Conservation (phyloP, 1,140 invertebrate species). For the Gonioctena quinquepunctata region DNA sequence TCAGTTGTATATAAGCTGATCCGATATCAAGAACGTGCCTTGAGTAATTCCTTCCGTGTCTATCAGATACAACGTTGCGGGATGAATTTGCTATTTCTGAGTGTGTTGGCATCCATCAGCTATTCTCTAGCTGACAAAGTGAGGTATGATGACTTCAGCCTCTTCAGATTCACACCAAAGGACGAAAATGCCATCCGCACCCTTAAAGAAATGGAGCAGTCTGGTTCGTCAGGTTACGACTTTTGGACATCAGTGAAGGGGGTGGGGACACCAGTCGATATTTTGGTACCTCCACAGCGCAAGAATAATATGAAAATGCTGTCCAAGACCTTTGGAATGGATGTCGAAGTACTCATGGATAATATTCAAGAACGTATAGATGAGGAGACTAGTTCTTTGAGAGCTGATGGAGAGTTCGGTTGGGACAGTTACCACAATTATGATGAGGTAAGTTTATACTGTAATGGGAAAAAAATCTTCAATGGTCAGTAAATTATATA, state of each 20-base stretch:
- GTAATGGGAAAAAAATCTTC: too few relatives aligned
- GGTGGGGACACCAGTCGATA: constrained; percentile 39
- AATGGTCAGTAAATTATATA: too few relatives aligned
- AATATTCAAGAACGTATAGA: constrained; percentile 53
- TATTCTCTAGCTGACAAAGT: constrained; percentile 22
- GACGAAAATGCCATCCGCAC: constrained; percentile 27
- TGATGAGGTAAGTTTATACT: constrained; percentile 30
- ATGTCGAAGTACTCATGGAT: constrained; percentile 45
- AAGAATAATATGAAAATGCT: constrained; percentile 31
- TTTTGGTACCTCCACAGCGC: constrained; percentile 52
- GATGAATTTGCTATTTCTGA: not conserved
- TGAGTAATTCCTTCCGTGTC: too few relatives aligned
- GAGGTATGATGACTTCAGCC: constrained; percentile 40
- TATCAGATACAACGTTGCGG: too few relatives aligned
- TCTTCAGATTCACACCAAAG: constrained; percentile 38
- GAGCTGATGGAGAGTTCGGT: constrained; percentile 7
- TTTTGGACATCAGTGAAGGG: constrained; percentile 36
- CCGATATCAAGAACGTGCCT: too few relatives aligned
- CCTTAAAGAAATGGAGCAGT: constrained; percentile 34
- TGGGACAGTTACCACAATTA: constrained; percentile 33
- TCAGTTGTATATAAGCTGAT: too few relatives aligned
- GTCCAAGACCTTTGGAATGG: constrained; percentile 22
- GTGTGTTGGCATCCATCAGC: not conserved
- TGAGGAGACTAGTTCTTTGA: constrained; percentile 30
- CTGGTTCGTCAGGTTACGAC: constrained; percentile 27